Evolutionary conservation across 2,113 vertebrate species (phyloP).

Genomic region (Paralichthys olivaceus): DNA sequence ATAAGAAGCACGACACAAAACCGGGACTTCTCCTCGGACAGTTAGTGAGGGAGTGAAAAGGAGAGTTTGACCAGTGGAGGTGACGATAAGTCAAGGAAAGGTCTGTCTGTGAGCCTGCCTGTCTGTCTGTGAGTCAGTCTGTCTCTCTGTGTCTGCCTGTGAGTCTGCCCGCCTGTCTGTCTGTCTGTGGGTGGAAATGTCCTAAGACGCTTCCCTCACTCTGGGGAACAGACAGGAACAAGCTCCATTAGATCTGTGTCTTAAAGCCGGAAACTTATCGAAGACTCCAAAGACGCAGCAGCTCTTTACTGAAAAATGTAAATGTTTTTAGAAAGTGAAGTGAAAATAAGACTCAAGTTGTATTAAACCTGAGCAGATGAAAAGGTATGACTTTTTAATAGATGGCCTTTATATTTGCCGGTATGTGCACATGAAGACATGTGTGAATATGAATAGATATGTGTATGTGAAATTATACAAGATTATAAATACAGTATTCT

Average conservation of each 20-base stretch:
- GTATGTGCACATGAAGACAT: not conserved
- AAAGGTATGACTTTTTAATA: too few species aligned
- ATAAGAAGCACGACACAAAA: constrained; percentile 40
- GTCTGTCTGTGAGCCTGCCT: too few species aligned
- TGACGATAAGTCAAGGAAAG: constrained; percentile 43
- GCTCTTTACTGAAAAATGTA: not conserved
- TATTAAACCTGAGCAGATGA: too few species aligned
- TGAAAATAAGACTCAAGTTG: too few species aligned
- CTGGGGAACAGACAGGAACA: constrained; percentile 24
- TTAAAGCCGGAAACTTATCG: not conserved
- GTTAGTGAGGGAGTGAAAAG: not conserved
- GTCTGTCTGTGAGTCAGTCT: too few species aligned
- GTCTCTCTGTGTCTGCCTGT: not conserved
- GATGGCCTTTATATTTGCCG: not conserved
- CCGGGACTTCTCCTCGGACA: not conserved
- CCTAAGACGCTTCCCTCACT: constrained; percentile 13
- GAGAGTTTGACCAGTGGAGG: constrained; percentile 23
- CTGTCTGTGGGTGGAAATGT: not conserved
- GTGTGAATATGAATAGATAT: not conserved
- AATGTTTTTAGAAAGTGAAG: not conserved
- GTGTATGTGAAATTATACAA: not conserved
- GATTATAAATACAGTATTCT: not conserved
- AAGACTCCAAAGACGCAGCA: not conserved
- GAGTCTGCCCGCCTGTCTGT: constrained; percentile 6
- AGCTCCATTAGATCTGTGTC: not conserved